Conservation (phyloP, 2,113 vertebrate species). For the Leucosticte australis region DNA sequence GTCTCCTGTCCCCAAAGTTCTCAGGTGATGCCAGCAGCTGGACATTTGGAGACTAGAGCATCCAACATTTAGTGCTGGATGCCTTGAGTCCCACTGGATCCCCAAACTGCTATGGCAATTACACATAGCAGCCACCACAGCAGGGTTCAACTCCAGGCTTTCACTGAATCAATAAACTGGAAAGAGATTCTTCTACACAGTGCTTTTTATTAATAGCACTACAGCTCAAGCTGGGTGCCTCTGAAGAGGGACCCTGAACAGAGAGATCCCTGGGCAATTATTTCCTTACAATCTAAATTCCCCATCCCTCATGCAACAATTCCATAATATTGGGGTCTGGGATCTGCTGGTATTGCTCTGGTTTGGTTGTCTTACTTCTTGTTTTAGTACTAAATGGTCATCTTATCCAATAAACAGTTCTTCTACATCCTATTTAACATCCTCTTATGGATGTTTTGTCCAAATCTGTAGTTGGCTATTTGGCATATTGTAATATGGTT, state of each 20-base stretch:
- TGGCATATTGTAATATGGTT: not conserved
- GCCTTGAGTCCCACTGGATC: not conserved
- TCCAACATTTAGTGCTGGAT: fast-evolving
- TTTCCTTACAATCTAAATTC: not conserved
- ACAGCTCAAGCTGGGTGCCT: not conserved
- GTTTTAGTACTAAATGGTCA: not conserved
- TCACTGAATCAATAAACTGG: fast-evolving
- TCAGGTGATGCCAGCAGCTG: not conserved
- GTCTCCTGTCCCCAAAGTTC: not conserved
- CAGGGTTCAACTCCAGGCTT: not conserved
- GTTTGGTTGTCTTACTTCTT: not conserved
- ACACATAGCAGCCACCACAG: not conserved
- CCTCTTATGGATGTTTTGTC: not conserved
- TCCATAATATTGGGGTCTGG: not conserved
- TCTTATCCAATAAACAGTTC: not conserved
- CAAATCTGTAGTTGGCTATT: not conserved
- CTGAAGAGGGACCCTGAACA: not conserved
- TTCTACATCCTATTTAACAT: not conserved
- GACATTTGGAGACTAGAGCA: not conserved
- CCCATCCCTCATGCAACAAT: not conserved
- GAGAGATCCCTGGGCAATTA: not conserved
- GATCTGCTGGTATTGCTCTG: not conserved
- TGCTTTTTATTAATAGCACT: not conserved
- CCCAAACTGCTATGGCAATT: not conserved
- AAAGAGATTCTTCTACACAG: not conserved